Evolutionary conservation across 2,113 vertebrate species (phyloP), one percentile per base, ranked within the genome.

Genomic region (Crocuta crocuta): DNA sequence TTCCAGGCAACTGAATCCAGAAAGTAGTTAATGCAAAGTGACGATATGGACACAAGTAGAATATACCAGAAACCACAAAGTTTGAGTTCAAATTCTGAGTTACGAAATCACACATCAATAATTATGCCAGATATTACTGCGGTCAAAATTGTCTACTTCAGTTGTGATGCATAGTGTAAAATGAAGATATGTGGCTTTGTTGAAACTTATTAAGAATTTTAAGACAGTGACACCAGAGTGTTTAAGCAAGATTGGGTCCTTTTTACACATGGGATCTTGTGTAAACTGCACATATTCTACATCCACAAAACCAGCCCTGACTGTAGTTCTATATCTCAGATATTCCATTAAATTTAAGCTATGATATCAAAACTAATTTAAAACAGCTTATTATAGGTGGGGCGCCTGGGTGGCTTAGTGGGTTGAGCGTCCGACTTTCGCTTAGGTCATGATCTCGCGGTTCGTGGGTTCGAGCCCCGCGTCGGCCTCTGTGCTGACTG

Each of bases 11-110:
- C 19, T 48, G 16, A 92, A 92, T 92, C 19, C 35, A 95, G 9
- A 71, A 96, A 89, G 26, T 85, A 50, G 13, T 84, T 81, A 95
- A 92, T 71, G n/a, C 16, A 84, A 90, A 92, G 23, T 92, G 10
- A 55, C 53, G 13, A 35, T 71, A 81, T 88, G 11, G 28, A 73
- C 31, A 96, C 7, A 80, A 55, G 12, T 84, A 58, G 33, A 80
- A 48, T 55, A 89, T 23, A 79, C n/a, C 4, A 79, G n/a, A 89
- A 95, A 23, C 76, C 2, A 92, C 6, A 84, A 86, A 33, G 33
- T 74, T 66, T 39, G 0, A 89, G 21, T 79, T 28, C 8, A 86
- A 68, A 80, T 78, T 86, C 31, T 74, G 9, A 88, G 3, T 93
- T 83, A 93, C 19, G 73, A 92, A 94, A 71, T 97, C 11, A 90